A percentile compares a stretch with the other conserved stretches of the same genome.
Conservation (phyloP, 1,140 invertebrate species). For the Drosophila triauraria region DNA sequence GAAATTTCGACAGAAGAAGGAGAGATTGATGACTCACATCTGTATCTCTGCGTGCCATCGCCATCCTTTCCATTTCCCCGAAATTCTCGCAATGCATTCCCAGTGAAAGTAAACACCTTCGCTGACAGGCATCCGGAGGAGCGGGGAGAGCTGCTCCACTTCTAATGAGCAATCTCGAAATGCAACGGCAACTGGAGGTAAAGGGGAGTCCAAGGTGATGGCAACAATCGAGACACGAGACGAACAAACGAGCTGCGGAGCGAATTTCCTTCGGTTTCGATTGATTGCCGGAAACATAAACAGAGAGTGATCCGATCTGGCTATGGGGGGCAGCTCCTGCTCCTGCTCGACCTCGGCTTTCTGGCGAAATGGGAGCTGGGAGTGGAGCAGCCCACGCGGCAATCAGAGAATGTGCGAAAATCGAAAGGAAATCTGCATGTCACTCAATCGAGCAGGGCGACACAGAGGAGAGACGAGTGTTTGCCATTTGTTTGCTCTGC, state of each 20-base stretch:
- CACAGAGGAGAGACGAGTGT: constrained; percentile 43
- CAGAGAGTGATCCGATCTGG: constrained; percentile 34
- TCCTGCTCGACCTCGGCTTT: constrained; percentile 49
- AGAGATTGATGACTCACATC: constrained; percentile 40
- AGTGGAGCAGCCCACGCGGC: constrained; percentile 43
- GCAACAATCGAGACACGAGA: constrained; percentile 57
- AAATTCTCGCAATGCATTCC: constrained; percentile 44
- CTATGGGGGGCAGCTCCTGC: constrained; percentile 22
- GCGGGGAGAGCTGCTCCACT: constrained; percentile 35
- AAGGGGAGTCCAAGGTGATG: constrained; percentile 27
- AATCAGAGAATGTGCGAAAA: constrained; percentile 77
- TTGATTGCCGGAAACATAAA: constrained; percentile 81
- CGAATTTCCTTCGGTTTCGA: constrained; percentile 60
- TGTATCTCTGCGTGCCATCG: constrained; percentile 47
- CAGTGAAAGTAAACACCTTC: constrained; percentile 63
- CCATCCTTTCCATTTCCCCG: constrained; percentile 42
- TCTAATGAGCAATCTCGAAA: constrained; percentile 51
- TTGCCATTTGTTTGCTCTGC: constrained; percentile 44
- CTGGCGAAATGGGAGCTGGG: constrained; percentile 9
- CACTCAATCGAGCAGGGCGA: constrained; percentile 68
- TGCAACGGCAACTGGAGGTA: background rate
- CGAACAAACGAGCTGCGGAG: constrained; percentile 38
- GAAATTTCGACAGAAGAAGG: constrained; percentile 25
- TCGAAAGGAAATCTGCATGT: constrained; percentile 81
- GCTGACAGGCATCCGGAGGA: background rate